Base-by-base conservation (phyloP, 1,140 invertebrate genomes). In the Caenorhabditis elegans region DNA sequence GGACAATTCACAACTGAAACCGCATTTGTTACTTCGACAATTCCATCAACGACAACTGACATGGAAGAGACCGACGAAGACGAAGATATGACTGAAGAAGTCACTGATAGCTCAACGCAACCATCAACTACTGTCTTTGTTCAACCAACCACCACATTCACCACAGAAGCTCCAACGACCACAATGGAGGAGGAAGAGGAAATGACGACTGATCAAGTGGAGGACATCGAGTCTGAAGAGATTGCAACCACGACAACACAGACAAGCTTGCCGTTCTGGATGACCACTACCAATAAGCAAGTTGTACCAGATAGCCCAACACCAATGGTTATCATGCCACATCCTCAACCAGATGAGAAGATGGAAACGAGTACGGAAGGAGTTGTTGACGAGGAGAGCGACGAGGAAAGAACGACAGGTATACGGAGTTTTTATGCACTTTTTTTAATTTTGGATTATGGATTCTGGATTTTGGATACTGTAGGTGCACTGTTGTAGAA, bases 31-130 rank as follows among this genome's bases (percentile, higher is more conserved):
- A 36, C 48, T 3, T 51, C 43, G 13, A 51, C 48, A 2, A 11
- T 77, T 31, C 70, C 8, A 48, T 22, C 75, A 22, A 77, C 75
- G 8, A 55, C 83, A 11, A 78, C 75, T 17, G 60, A 49, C 19
- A 83, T 34, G 49, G 82, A 48, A 48, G 83, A 65, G 83, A 85
- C 83, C 28, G 75, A 60, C 31, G 83, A 85, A 24, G 60, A 49
- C 1, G 84, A 85, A 36, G 34, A 76, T 28, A 85, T 78, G 76
- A 81, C 79, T 17, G 78, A 49, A 28, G 78, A 79, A 39, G 31
- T 47, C 5, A 70, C 34, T 1, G 76, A 46, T n/a, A 51, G 36
- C 51, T 70, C 80, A n/a, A 82, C 80, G 2, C 47, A 70, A 70
- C 26, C 65, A 24, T 28, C 48, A 0, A 82, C 70, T 10, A 75